phyloP scores from a whole-genome alignment of 2,113 vertebrate species.

The Ciconia maguari region DNA sequence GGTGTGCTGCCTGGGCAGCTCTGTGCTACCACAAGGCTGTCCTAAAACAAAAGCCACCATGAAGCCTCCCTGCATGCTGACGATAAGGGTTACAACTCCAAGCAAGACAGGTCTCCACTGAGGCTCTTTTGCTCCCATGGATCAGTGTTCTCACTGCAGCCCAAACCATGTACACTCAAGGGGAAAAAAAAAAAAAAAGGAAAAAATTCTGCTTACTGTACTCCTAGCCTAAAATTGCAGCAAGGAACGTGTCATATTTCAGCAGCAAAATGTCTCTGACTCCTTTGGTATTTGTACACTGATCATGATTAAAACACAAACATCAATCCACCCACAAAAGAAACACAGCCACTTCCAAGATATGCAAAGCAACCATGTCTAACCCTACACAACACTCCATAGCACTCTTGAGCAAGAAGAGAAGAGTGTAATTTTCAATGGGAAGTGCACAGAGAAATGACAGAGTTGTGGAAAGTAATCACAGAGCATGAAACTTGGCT shows the following conservation, averaged over 20 bases:
- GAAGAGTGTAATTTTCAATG: not conserved
- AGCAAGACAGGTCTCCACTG: not conserved
- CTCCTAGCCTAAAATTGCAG: not conserved
- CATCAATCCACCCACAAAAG: not conserved
- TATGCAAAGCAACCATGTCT: not conserved
- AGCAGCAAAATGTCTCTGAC: not conserved
- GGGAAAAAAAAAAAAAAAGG: not conserved
- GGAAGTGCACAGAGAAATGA: not conserved
- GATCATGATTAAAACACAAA: not conserved
- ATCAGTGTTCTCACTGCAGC: not conserved
- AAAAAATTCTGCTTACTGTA: not conserved
- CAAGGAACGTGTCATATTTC: not conserved
- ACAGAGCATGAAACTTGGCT: not conserved
- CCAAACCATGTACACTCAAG: rapidly evolving
- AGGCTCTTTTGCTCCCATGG: not conserved
- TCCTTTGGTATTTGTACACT: not conserved
- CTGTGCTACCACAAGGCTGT: not conserved
- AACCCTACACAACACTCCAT: not conserved
- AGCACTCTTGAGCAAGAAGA: not conserved
- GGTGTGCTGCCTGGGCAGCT: not conserved
- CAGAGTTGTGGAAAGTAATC: not conserved
- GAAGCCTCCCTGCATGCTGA: not conserved
- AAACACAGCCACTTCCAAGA: not conserved
- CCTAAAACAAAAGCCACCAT: not conserved
- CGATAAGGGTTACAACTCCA: not conserved